phyloP scores from a whole-genome alignment of 2,113 vertebrate genomes.

The Piaya cayana region DNA sequence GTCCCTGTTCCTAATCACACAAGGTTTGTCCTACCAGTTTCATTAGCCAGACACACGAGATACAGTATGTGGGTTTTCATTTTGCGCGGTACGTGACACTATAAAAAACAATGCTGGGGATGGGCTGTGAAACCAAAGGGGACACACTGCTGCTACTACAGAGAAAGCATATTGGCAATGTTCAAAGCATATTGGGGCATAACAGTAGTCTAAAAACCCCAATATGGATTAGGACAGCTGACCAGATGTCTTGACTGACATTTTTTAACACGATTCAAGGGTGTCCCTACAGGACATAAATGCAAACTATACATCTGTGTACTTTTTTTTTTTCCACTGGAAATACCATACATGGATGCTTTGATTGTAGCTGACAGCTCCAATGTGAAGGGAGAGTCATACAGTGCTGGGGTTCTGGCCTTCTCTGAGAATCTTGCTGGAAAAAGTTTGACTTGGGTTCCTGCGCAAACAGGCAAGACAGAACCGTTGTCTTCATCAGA shows the following conservation, averaged over 20 bases:
- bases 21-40: conserved; percentile 81
- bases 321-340: conserved; percentile 65
- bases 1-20: conserved; percentile 79
- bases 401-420: background rate
- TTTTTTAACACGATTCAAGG: conserved; percentile 80
- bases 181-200: conserved; percentile 86
- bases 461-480: background rate
- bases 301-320: conserved; percentile 80
- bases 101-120: conserved; percentile 78
- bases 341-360: conserved; percentile 60
- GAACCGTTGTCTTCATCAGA: background rate
- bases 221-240: conserved; percentile 84
- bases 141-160: conserved; percentile 80
- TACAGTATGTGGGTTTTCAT: conserved; percentile 79
- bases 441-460: background rate
- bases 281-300: conserved; percentile 79
- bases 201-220: conserved; percentile 83
- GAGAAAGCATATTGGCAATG: conserved; percentile 86
- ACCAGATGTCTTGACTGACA: conserved; percentile 87
- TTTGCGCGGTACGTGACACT: conserved; percentile 74
- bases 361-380: conserved; percentile 56
- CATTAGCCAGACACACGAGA: conserved; percentile 81
- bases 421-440: background rate
- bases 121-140: conserved; percentile 78
- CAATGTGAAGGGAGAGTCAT: conserved; percentile 6